Evolutionary conservation across 2,113 vertebrate genomes (phyloP).

Genomic region (Thomomys bottae): DNA sequence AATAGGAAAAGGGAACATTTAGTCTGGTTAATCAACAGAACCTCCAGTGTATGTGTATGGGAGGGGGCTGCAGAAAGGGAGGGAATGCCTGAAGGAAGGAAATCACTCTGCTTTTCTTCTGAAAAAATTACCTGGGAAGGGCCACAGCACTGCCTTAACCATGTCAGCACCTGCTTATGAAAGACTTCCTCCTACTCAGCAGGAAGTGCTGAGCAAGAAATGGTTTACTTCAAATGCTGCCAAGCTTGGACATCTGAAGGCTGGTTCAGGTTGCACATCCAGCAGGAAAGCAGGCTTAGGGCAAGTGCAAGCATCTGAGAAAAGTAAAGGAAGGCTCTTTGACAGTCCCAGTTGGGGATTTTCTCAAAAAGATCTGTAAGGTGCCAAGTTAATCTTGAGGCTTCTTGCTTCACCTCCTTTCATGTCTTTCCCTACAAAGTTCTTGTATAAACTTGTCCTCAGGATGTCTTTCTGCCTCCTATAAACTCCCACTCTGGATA

Average conservation of each 20-base stretch:
- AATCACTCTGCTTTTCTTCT: constrained; percentile 41
- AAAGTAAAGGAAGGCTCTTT: constrained; percentile 71
- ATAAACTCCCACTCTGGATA: constrained; percentile 74
- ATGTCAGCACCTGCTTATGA: not conserved
- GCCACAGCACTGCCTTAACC: not conserved
- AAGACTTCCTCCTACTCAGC: constrained; percentile 7
- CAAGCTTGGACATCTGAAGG: constrained; percentile 52
- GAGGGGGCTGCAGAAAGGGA: too few species aligned
- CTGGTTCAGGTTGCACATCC: constrained; percentile 50
- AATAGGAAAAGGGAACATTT: constrained; percentile 35
- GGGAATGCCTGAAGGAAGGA: not conserved
- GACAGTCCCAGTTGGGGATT: constrained; percentile 66
- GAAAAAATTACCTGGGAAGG: constrained; percentile 1
- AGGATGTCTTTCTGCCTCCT: constrained; percentile 74
- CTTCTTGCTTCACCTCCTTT: constrained; percentile 78
- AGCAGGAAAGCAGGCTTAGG: constrained; percentile 62
- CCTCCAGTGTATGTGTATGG: not conserved
- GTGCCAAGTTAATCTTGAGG: constrained; percentile 77
- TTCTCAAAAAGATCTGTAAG: constrained; percentile 67
- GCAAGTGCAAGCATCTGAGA: constrained; percentile 63
- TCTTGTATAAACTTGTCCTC: constrained; percentile 80
- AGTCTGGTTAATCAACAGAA: constrained; percentile 20
- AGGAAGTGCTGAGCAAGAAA: constrained; percentile 52
- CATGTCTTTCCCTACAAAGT: constrained; percentile 68
- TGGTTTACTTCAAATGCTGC: constrained; percentile 65